Evolutionary conservation across 2,113 vertebrate genomes (phyloP), one percentile per base, ranked within the genome.

Genomic region (Hiodon tergisus): DNA sequence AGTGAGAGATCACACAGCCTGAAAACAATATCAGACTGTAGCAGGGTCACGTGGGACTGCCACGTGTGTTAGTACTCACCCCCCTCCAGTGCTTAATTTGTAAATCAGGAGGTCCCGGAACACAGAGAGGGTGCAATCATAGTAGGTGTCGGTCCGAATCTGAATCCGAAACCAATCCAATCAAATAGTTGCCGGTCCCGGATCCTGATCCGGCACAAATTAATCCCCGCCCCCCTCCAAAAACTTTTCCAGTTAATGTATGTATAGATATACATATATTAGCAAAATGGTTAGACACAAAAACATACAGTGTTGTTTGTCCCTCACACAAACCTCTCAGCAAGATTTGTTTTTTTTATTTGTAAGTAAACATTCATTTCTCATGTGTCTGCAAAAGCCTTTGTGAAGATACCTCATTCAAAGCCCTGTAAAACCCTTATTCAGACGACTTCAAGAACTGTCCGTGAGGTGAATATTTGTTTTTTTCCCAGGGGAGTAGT

Each of bases 11-110:
- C 31, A 31, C 31, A 31, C 31, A 2, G 31, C 31, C 85, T 82
- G 87, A 77, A 79, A 86, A 83, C 76, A 86, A 84, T 84, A 87
- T 84, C 80, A 83, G 84, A 84, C 79, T 79, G 76, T 77, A 72
- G 69, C 7, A 48, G 31, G 82, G 63, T 80, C 74, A 66, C 76
- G 71, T 73, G 74, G 76, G 78, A 51, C 17, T 77, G 57, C 78
- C 85, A 76, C 75, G 84, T 81, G 85, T 82, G 86, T 83, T 77
- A n/a, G 0, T 6, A 78, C 77, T 74, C 78, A 57, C 54, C 78
- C 68, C 3, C 63, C 66, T n/a, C 76, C 52, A 9, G 5, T 47
- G 17, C 48, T 66, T 66, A 31, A 31, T 31, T 31, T 31, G 31
- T 31, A 31, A n/a, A n/a, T n/a, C n/a, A n/a, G n/a, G n/a, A n/a